Evolutionary conservation across 2,888 invertebrate species (phyloP).

Genomic region (Emmelina monodactyla): DNA sequence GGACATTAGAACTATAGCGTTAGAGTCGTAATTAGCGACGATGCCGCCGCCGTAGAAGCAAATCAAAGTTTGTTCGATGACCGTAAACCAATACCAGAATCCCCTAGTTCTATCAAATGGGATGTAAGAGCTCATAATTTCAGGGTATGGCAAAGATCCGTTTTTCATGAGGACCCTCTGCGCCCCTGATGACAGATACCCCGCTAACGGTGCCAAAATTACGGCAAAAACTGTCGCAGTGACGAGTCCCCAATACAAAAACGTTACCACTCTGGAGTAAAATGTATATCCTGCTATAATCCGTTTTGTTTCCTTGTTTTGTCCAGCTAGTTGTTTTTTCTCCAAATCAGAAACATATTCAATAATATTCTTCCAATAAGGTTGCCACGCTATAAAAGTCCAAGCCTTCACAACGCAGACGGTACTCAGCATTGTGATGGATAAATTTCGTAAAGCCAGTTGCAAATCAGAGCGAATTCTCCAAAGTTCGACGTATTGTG

Average conservation of each 20-base stretch:
- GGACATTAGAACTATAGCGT: constrained; percentile 41
- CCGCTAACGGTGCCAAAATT: constrained; percentile 33
- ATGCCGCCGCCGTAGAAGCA: constrained; percentile 47
- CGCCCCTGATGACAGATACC: constrained; percentile 25
- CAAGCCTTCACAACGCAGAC: constrained; percentile 39
- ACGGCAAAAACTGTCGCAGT: constrained; percentile 35
- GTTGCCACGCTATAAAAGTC: constrained; percentile 37
- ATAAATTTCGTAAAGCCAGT: constrained; percentile 37
- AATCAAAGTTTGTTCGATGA: constrained; percentile 29
- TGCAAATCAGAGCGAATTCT: constrained; percentile 29
- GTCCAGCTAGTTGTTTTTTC: constrained; percentile 24
- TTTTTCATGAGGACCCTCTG: constrained; percentile 25
- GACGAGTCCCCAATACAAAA: constrained; percentile 38
- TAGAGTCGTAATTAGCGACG: constrained; percentile 45
- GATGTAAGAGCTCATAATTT: constrained; percentile 48
- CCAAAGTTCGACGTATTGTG: constrained; percentile 45
- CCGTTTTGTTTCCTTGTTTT: constrained; percentile 19
- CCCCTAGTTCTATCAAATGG: constrained; percentile 39
- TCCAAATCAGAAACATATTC: constrained; percentile 33
- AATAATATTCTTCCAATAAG: constrained; percentile 31
- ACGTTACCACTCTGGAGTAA: constrained; percentile 40
- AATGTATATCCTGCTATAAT: constrained; percentile 29
- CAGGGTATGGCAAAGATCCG: constrained; percentile 29
- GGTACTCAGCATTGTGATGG: constrained; percentile 39
- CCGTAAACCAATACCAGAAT: constrained; percentile 30